Evolutionary conservation across 2,888 invertebrate genomes (phyloP), one percentile per base, ranked within the genome.

Genomic region (Ormyrus thymus): DNA sequence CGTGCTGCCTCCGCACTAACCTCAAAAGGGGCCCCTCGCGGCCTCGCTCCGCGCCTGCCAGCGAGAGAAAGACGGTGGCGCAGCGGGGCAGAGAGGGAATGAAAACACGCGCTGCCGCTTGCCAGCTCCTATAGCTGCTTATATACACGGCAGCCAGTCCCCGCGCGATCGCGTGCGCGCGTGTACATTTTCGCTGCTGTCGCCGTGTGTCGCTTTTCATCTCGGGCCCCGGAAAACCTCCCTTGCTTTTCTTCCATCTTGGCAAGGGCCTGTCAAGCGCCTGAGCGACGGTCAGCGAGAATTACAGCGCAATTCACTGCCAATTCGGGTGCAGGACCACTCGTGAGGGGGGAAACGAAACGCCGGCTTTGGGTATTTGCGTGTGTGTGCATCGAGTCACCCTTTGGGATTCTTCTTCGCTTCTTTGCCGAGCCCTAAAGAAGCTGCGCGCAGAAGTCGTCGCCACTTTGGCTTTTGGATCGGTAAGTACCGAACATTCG

Each of bases 51-150:
- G 78, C 10, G 78, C 70, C 78, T 78, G 78, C 46, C 50, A 29
- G 29, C 51, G 15, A 58, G 45, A 59, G 43, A 66, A 10, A 65
- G 64, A 65, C 8, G 13, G 9, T 7, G 43, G 11, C 66, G 66
- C 43, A 6, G 59, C 59, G 29, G 46, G 13, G 66, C 13, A 77
- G 66, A 59, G 77, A 59, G 65, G 77, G 65, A 59, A 76, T 43
- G 69, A 64, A 73, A 74, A 75, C 76, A 76, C 76, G 76, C 61
- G 68, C 61, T 45, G n/a, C 11, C 55, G 55, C 46, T 55, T 13
- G 56, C 48, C 56, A 13, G 48, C 43, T 15, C 48, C 46, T 56
- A 58, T 56, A 46, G 11, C 29, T 53, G 43, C 29, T 29, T 51
- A 51, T n/a, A 15, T 45, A 50, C 65, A 46, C 64, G 55, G 53